These are phyloP conservation scores for Gallinago paraguaiae DNA, from an alignment of 2,113 vertebrate species.

Conservation along the genomic window DNA sequence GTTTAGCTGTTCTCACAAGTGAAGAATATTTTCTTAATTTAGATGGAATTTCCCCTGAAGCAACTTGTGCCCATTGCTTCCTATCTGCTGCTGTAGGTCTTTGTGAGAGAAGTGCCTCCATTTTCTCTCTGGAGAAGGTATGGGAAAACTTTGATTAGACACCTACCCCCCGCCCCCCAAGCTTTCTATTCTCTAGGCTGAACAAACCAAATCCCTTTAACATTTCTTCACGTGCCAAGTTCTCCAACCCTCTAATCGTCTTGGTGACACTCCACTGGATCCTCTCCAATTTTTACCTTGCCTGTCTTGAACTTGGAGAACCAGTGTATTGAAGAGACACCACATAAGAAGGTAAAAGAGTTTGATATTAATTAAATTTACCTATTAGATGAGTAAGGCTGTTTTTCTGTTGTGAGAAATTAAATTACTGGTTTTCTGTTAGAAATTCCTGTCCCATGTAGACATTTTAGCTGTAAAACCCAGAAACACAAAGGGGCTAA, in stretches of 20 bases:
- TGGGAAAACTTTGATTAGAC: not conserved
- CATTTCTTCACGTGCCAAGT: not conserved
- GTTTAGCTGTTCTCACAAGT: not conserved
- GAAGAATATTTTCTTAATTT: not conserved
- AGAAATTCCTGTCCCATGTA: not conserved
- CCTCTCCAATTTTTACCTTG: not conserved
- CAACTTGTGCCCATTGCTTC: not conserved
- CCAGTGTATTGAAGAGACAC: not conserved
- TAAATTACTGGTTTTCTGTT: not conserved
- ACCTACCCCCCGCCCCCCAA: not conserved
- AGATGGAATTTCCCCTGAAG: not conserved
- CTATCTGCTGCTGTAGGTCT: not conserved
- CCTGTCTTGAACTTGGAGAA: not conserved
- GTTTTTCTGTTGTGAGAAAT: not conserved
- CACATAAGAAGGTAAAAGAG: not conserved
- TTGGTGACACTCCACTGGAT: not conserved
- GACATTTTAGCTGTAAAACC: not conserved
- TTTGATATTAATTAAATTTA: not conserved
- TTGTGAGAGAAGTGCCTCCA: not conserved
- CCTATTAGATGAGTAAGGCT: not conserved
- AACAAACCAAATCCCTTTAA: not conserved
- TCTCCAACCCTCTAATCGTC: not conserved
- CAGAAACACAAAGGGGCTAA: not conserved
- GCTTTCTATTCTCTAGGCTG: not conserved
- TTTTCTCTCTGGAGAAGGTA: not conserved